Base-by-base conservation (phyloP, 2,888 invertebrate genomes). In the Cremastobaeus sp. region DNA sequence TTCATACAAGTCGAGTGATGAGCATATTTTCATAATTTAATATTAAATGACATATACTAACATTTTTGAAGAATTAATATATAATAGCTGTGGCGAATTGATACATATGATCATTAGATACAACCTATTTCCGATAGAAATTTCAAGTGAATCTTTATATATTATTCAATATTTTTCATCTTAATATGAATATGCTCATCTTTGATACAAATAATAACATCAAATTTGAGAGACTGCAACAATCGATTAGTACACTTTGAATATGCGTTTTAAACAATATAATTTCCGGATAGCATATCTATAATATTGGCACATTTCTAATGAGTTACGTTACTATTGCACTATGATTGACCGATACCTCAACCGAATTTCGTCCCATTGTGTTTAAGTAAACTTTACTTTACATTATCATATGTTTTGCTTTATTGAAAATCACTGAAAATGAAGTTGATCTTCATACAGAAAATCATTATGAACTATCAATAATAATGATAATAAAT, bases 211-310 rank as follows among this genome's bases (percentile, higher is more conserved):
- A 50, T 21, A 62, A 60, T 34, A 52, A 52, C 17, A 17, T 54
- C 11, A 48, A 45, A 43, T 17, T 41, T 62, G 73, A 73, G 68
- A 73, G 73, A 39, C 73, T 73, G 73, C 73, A 73, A 50, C 68
- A 73, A 55, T 73, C 73, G 39, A 55, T 73, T 73, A 55, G 65
- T 14, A 25, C 18, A 6, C 14, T 4, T 47, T 28, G 45, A 3
- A 43, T 47, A 62, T 28, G 47, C 39, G 47, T 39, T 35, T 39
- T 8, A 30, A 60, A 60, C 25, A n/a, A 34, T 17, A 14, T 57
- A n/a, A n/a, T 30, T 11, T n/a, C 9, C 9, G 50, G 32, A 47
- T 9, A 17, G 35, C 17, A 15, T 20, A 30, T 59, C 45, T 60
- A 35, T 14, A 14, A 34, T 48, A 55, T 70, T 70, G 48, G 55